Evolutionary conservation across 2,888 invertebrate species (phyloP), one percentile per base, ranked within the genome.

Genomic region (Stratiomys singularior): DNA sequence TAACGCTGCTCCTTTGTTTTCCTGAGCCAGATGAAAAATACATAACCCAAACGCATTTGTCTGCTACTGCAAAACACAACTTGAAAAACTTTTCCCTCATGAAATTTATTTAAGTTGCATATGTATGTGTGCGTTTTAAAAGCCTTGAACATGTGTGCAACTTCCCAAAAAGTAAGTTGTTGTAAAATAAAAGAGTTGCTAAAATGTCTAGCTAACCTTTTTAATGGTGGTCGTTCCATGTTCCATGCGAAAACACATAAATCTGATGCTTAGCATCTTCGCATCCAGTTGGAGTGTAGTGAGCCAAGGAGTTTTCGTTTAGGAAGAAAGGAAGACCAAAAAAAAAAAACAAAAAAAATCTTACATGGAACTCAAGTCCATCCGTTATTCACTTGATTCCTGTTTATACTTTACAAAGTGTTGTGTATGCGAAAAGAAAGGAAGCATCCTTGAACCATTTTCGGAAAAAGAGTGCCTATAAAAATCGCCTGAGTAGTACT

Each of bases 401-500:
- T 13, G 52, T 52, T 52, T 52, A 18, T 13, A 18, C 11, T 58
- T 23, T 58, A 58, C 21, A 9, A 18, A 23, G 58, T 58, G 58
- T 52, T 21, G 52, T 58, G 23, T 23, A 58, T 23, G 18, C 58
- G 23, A 58, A 58, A 18, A 23, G 58, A 52, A 52, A 52, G 52
- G 52, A 52, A 52, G n/a, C 4, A 63, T 28, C 63, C 63, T 63
- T 63, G 63, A 63, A 28, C 63, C 63, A 63, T 28, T 28, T 63
- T 63, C 15, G 63, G 28, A 63, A 25, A 15, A 28, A 27, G 63
- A 28, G 27, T 63, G 52, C 52, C 63, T 28, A 63, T 63, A 63
- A 63, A 63, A 63, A 63, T 63, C n/a, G 63, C 23, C 63, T 63
- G n/a, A 63, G 63, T 23, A 58, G 27, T 28, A 63, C 63, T 28